Base-by-base conservation (phyloP, 1,140 invertebrate species). In the Drosophila lini region DNA sequence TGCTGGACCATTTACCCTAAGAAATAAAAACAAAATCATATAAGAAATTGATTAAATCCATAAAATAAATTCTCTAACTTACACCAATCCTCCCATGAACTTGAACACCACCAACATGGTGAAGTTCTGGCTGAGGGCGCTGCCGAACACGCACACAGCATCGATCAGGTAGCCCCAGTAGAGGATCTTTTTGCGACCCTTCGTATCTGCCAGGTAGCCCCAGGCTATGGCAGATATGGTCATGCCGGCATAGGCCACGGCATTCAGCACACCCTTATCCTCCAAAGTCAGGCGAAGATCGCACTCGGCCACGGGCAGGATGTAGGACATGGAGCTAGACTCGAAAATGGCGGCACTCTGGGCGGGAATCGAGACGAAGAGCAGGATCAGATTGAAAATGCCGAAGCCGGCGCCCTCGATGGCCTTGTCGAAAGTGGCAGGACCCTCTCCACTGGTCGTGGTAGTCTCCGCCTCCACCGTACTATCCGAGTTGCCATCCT, bases 1-100 rank as follows among this genome's bases (percentile, higher is more conserved):
- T 76, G 95, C 95, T 1, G 96, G 95, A 0, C 96, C 96, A 92
- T 96, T 96, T 31, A 96, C 94, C 56, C 96, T 96, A 81, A 42
- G 34, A 55, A n/a, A 7, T 70, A 90, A 16, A 3, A 8, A 93
- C 10, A 4, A 42, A 40, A 45, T 22, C n/a, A 10, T 9, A 19
- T 28, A 22, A 5, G 9, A 5, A 0, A 0, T 22, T 2, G 19
- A 22, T 3, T 38, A n/a, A 5, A 36, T 22, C 19, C 16, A 9
- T 53, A 9, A 15, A 19, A 19, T 15, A 1, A 31, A 13, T 19
- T 19, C 19, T 19, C 19, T 19, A 19, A 95, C 94, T 81, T 74
- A 97, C 97, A 97, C 94, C 61, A 97, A 94, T 19, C 97, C 97
- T 65, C 95, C 96, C 28, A 96, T 81, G 80, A 97, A 96, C 91